Conservation (phyloP, 1,140 invertebrate genomes). For the Pseudobourletiella spinata region DNA sequence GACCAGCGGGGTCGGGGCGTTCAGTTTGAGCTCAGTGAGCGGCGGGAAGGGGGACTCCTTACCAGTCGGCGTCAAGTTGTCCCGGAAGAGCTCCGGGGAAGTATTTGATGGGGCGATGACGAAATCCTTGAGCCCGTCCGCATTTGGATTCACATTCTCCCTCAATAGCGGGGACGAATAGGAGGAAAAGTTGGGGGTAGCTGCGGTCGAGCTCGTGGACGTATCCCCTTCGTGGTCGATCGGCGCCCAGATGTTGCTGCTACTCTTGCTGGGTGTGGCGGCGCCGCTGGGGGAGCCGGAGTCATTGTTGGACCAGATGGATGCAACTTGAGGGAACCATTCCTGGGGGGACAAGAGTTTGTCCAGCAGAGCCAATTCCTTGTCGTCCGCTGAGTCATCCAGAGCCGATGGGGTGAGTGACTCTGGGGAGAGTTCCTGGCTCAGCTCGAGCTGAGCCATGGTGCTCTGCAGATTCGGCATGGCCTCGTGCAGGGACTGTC, state of each 20-base stretch:
- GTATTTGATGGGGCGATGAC: too few relatives aligned
- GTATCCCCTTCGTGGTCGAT: not conserved
- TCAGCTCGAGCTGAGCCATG: not conserved
- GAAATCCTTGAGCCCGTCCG: too few relatives aligned
- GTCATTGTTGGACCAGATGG: not conserved
- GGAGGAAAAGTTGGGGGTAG: too few relatives aligned
- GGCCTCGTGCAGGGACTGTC: not conserved
- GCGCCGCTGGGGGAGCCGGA: not conserved
- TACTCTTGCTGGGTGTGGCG: not conserved
- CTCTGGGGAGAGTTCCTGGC: not conserved
- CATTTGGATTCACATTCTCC: too few relatives aligned
- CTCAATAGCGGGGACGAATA: too few relatives aligned
- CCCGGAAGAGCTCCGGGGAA: too few relatives aligned
- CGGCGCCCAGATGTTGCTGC: constrained; percentile 1
- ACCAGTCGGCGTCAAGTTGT: too few relatives aligned
- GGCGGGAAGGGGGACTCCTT: too few relatives aligned
- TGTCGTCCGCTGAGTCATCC: not conserved
- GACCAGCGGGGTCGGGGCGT: too few relatives aligned
- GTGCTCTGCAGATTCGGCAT: not conserved
- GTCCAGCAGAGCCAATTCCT: not conserved
- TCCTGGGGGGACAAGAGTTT: not conserved
- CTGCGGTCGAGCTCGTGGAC: not conserved
- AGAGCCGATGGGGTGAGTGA: not conserved
- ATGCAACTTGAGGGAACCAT: not conserved
- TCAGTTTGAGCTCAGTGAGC: too few relatives aligned